Percentiles rank a stretch among this genome's conserved stretches.
Evolutionary conservation across 1,140 invertebrate species (phyloP).

Genomic region (Helicorthomorpha holstii): DNA sequence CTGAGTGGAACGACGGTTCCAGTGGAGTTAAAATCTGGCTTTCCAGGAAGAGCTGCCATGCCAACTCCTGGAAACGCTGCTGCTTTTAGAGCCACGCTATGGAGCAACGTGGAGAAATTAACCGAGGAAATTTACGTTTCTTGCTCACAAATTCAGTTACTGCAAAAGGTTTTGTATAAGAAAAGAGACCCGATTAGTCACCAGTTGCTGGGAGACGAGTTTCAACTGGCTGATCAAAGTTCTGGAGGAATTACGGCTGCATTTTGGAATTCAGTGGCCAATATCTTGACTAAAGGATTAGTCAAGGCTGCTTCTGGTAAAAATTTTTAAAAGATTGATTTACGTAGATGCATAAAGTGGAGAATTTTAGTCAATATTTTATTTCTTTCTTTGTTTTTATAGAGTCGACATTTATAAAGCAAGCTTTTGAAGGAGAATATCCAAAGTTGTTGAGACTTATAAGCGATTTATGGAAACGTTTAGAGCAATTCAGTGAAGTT

Average conservation of each 20-base stretch:
- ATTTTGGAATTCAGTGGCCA: conserved; percentile 37
- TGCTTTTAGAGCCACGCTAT: conserved; percentile 50
- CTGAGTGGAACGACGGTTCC: conserved; percentile 29
- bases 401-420: conserved; percentile 53
- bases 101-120: conserved; percentile 58
- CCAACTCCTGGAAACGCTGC: conserved; percentile 44
- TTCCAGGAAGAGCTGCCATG: conserved; percentile 48
- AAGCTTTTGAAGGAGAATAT: conserved; percentile 73
- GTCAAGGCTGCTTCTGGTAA: conserved; percentile 33
- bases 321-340: conserved; percentile 1
- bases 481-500: conserved; percentile 27
- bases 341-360: conserved; percentile 13
- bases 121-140: conserved; percentile 51
- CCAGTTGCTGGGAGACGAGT: conserved; percentile 30
- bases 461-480: conserved; percentile 41
- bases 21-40: no score
- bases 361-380: conserved; percentile 13
- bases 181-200: conserved; percentile 34
- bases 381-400: conserved; percentile 5
- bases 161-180: conserved; percentile 32
- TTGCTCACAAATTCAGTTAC: conserved; percentile 43
- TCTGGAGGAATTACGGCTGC: conserved; percentile 13
- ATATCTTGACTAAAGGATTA: conserved; percentile 32
- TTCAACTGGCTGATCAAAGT: conserved; percentile 11
- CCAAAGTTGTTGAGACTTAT: conserved; percentile 59